Conservation (phyloP, 2,797 vertebrate species). For the Coendou prehensilis region DNA sequence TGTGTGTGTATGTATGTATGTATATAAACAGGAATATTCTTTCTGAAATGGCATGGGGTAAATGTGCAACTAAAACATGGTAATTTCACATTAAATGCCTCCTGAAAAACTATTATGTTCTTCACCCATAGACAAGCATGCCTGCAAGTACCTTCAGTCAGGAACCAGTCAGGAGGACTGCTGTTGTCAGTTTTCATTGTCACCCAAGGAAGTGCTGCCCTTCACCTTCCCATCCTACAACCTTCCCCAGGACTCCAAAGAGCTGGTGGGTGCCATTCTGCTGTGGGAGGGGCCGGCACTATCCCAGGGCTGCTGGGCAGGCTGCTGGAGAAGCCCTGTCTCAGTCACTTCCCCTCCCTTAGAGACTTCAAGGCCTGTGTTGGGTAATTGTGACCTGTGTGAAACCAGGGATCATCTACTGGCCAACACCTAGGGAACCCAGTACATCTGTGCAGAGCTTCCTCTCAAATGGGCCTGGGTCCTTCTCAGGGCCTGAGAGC, state of each 20-base stretch:
- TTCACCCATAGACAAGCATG: conserved; percentile 66
- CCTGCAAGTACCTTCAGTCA: conserved; percentile 46
- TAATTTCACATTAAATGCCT: neutral
- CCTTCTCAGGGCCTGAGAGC: neutral
- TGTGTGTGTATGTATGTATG: neutral
- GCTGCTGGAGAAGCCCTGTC: neutral
- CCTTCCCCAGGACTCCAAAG: conserved; percentile 71
- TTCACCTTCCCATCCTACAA: conserved; percentile 84
- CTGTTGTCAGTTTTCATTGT: conserved; percentile 48
- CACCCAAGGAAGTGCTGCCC: conserved; percentile 79
- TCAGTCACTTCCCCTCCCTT: neutral
- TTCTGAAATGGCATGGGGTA: neutral
- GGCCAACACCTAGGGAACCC: neutral
- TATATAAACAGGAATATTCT: neutral
- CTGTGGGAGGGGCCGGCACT: fast-evolving
- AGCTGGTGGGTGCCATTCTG: conserved; percentile 86
- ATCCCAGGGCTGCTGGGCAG: neutral
- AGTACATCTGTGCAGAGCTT: neutral
- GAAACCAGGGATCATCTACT: neutral
- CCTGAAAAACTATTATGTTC: conserved; percentile 58
- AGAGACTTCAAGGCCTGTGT: neutral
- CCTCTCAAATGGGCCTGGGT: neutral
- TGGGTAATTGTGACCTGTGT: neutral
- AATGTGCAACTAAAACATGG: neutral
- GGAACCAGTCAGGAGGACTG: conserved; percentile 49